phyloP scores from a whole-genome alignment of 2,888 invertebrate genomes.

The Lottia scabra region DNA sequence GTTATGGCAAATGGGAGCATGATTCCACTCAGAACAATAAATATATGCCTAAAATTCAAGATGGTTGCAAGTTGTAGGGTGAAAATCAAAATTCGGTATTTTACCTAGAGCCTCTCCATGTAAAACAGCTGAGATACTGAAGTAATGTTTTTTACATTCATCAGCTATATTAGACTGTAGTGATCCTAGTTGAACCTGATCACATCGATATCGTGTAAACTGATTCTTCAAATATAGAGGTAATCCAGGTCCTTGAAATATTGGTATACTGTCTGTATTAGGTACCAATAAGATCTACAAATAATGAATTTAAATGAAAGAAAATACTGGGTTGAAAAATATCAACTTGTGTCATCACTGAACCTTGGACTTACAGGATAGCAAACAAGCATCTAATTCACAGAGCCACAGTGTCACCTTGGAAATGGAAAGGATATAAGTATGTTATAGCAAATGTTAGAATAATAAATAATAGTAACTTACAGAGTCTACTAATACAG shows the following conservation, averaged over 20 bases:
- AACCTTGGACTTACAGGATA: too few species aligned
- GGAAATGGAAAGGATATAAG: too few species aligned
- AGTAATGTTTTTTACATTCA: slow-evolving; percentile 84
- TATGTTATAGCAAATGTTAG: neutral
- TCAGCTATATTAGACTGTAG: slow-evolving; percentile 78
- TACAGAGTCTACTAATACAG: slow-evolving; percentile 92
- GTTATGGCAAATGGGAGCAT: too few species aligned
- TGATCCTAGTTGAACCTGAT: slow-evolving; percentile 79
- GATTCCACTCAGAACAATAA: too few species aligned
- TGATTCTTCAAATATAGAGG: slow-evolving; percentile 78
- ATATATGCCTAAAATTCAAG: too few species aligned
- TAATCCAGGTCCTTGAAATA: slow-evolving; percentile 77
- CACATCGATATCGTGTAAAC: slow-evolving; percentile 84
- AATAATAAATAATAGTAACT: slow-evolving; percentile 52
- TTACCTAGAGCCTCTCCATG: slow-evolving; percentile 85
- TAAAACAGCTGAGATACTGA: slow-evolving; percentile 87
- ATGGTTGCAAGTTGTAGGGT: too few species aligned
- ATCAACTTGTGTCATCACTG: too few species aligned
- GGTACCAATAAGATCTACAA: slow-evolving; percentile 80
- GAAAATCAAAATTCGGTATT: slow-evolving; percentile 35
- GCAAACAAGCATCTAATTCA: too few species aligned
- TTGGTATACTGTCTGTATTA: slow-evolving; percentile 75
- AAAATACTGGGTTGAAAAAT: too few species aligned
- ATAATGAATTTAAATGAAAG: slow-evolving; percentile 14
- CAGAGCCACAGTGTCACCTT: too few species aligned